Evolutionary conservation across 2,797 vertebrate genomes (phyloP).

Genomic region (Tenualosa thibaudeaui): DNA sequence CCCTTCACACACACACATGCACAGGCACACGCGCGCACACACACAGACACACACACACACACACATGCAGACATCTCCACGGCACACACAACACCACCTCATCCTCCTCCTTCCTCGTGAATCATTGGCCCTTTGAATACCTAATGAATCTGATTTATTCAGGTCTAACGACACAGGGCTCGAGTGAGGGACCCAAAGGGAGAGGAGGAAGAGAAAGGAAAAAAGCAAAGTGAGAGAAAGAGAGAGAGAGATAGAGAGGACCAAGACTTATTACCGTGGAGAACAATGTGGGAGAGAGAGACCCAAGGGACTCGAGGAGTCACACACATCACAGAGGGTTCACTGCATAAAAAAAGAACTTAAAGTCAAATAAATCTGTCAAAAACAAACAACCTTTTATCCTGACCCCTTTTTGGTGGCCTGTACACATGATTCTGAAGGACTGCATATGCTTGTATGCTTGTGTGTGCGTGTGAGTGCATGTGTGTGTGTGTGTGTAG

Average conservation of each 20-base stretch:
- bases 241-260: not conserved
- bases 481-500: not conserved
- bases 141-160: constrained; percentile 26
- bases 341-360: constrained; percentile 9
- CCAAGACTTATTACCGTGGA: not conserved
- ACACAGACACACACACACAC: not conserved
- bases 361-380: constrained; percentile 21
- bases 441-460: not conserved
- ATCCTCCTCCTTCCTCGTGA: not conserved
- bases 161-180: constrained; percentile 20
- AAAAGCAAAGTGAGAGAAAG: not conserved
- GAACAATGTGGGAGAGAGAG: not conserved
- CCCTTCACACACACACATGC: not conserved
- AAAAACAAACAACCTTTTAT: constrained; percentile 8
- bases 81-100: constrained; percentile 14
- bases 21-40: not conserved
- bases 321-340: not conserved
- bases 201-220: not conserved
- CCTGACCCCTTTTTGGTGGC: not conserved
- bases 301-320: not conserved
- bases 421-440: not conserved
- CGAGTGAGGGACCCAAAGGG: constrained; percentile 6
- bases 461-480: not conserved
- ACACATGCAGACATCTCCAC: not conserved
- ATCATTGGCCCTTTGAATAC: constrained; percentile 26